Base-by-base conservation (phyloP, 2,797 vertebrate genomes). In the Cygnus olor region DNA sequence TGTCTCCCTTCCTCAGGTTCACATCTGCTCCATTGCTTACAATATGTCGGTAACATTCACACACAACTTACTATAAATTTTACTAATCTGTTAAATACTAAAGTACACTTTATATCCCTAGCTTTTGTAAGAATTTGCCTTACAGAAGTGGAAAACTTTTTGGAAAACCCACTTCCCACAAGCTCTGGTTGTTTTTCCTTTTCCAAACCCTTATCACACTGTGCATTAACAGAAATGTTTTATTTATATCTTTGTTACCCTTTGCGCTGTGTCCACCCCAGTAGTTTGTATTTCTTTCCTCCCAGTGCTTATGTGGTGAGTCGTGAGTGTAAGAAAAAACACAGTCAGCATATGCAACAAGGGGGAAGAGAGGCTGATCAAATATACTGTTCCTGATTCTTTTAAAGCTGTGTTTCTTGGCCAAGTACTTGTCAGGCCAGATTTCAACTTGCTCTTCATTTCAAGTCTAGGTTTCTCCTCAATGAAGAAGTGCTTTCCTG, bases 391-490 rank as follows among this genome's bases (percentile, higher is more conserved):
- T 85, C 45, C 40, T 25, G 6, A 18, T 57, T n/a, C 16, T 74
- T 86, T 61, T 61, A 47, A 54, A 64, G 17, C n/a, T 64, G 28
- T 5, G 8, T 22, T n/a, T 90, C 47, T 71, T 93, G 81, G 57
- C 72, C 60, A 71, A 60, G 17, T 34, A 40, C 63, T 93, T 91
- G 85, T 17, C 47, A 45, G n/a, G 6, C 10, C 17, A 64, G 36
- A 71, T 93, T 90, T 92, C 60, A 74, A 58, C 65, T 80, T 56
- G 5, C 8, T 94, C 24, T 77, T 89, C 1, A 25, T 88, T 93
- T 92, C 24, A 72, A 22, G 60, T 77, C 36, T 54, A 69, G 70
- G 27, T 84, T 85, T 83, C 24, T 91, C 49, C 27, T 91, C 34
- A 69, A 6, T 9, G 64, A 61, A 74, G 17, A 38, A 44, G 10